phyloP scores from a whole-genome alignment of 2,888 invertebrate genomes.

The Euplagia quadripunctaria region DNA sequence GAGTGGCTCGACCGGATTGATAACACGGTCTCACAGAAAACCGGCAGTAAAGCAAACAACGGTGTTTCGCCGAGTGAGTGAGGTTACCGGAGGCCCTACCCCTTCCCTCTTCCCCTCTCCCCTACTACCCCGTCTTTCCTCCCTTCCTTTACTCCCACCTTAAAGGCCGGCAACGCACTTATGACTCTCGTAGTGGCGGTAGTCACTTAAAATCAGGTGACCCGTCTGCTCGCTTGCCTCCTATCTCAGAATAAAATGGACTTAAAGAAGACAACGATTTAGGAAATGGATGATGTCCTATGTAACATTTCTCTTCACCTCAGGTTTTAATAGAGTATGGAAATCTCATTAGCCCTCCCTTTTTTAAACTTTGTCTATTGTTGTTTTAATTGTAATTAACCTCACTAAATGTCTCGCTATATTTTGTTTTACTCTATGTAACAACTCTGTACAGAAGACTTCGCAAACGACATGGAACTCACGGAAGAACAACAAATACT shows the following conservation, averaged over 20 bases:
- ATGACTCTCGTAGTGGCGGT: no score
- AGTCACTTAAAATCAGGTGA: no score
- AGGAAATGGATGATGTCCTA: background rate
- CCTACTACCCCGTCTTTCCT: no score
- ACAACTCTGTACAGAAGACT: constrained; percentile 85
- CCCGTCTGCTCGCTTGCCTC: no score
- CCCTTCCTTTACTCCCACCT: no score
- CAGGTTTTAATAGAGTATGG: background rate
- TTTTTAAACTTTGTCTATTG: background rate
- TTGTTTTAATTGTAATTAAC: background rate
- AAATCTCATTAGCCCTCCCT: background rate
- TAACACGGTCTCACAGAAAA: no score
- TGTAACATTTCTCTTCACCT: background rate
- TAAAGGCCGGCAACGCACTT: no score
- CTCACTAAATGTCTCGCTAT: background rate
- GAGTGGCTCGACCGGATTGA: no score
- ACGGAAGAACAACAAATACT: constrained; percentile 91
- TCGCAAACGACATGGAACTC: constrained; percentile 89
- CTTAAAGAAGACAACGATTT: background rate
- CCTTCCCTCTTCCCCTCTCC: no score
- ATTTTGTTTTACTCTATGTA: constrained; percentile 19
- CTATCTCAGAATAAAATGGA: background rate
- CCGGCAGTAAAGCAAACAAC: no score
- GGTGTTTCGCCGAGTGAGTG: no score
- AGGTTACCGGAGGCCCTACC: no score